These are phyloP conservation scores for Varanus komodoensis DNA, from an alignment of 2,113 vertebrate species.

Conservation along the genomic window DNA sequence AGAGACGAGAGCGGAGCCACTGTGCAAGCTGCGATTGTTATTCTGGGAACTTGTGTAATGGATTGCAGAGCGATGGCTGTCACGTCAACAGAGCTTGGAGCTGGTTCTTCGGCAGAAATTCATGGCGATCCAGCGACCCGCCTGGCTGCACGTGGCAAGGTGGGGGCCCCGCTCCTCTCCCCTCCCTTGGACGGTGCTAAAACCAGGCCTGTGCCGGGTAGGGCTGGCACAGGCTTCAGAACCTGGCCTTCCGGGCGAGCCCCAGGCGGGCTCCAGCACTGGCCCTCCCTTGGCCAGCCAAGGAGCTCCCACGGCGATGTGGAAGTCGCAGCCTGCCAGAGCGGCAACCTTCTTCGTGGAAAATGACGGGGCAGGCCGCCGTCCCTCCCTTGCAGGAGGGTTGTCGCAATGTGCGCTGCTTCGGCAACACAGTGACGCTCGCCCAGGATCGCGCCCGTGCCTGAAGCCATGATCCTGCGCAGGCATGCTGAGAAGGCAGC, in stretches of 20 bases:
- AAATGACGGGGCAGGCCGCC: background rate
- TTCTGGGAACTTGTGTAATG: slow-evolving; percentile 25
- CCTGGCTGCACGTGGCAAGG: slow-evolving; percentile 30
- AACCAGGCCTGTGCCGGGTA: background rate
- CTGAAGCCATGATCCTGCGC: background rate
- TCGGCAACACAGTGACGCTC: background rate
- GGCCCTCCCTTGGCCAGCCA: background rate
- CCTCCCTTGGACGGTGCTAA: background rate
- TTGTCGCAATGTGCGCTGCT: background rate
- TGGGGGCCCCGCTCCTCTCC: background rate
- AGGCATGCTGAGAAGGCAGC: background rate
- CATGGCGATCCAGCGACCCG: background rate
- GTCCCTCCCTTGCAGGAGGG: background rate
- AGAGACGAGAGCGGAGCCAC: background rate
- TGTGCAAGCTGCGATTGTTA: slow-evolving; percentile 57
- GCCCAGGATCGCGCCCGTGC: too few relatives aligned
- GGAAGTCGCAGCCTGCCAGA: background rate
- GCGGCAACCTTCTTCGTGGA: background rate
- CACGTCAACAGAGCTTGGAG: background rate
- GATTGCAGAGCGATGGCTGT: background rate
- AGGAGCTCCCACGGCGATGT: too few relatives aligned
- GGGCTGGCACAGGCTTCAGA: background rate
- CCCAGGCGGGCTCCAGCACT: background rate
- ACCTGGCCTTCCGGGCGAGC: background rate
- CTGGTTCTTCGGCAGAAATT: background rate